Evolutionary conservation across 2,113 vertebrate species (phyloP).

Genomic region (Aix galericulata): DNA sequence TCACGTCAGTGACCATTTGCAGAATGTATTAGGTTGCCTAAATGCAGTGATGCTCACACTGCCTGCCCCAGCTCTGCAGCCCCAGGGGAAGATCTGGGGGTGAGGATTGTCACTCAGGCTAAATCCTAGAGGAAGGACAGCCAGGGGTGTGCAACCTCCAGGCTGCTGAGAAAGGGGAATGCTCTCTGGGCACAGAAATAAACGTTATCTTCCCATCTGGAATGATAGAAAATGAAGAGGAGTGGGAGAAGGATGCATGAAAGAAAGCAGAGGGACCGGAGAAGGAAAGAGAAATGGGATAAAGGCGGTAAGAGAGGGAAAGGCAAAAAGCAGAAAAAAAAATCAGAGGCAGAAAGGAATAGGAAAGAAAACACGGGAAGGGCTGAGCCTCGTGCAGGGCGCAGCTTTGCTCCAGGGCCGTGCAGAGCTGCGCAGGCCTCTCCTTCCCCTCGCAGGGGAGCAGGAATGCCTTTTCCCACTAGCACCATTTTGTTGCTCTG

Average conservation of each 20-base stretch:
- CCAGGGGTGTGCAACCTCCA: accelerated
- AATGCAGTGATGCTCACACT: background rate
- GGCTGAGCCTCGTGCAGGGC: background rate
- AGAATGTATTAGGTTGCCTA: background rate
- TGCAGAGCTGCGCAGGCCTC: background rate
- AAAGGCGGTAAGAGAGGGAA: background rate
- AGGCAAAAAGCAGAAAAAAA: background rate
- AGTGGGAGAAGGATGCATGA: background rate
- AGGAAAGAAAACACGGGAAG: background rate
- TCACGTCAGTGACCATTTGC: background rate
- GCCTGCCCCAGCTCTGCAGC: background rate
- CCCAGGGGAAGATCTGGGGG: accelerated
- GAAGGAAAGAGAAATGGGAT: background rate
- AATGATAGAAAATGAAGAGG: background rate
- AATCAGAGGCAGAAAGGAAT: background rate
- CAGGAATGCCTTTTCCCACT: conserved; percentile 42
- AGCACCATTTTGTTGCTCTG: conserved; percentile 65
- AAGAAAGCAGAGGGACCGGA: background rate
- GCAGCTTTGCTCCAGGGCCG: background rate
- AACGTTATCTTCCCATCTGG: accelerated
- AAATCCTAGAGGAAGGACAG: background rate
- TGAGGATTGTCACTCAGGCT: background rate
- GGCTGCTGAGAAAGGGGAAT: background rate
- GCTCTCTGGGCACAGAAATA: background rate
- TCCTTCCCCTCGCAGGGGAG: conserved; percentile 27